Evolutionary conservation across 2,888 invertebrate species (phyloP).

Genomic region (Scaptomyza reducta): DNA sequence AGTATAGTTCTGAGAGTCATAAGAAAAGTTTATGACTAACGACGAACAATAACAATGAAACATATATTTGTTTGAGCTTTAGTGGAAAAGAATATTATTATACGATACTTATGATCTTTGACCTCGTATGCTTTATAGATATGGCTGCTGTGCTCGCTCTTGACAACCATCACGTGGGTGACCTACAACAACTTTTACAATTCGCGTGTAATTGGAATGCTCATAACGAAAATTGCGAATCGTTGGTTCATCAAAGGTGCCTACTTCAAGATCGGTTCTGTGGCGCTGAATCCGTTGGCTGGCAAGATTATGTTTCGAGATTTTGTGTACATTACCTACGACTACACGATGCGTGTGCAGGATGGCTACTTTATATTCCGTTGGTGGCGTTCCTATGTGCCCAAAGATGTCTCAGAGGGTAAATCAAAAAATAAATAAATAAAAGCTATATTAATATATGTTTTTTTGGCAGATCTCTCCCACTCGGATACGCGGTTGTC

Average conservation of each 20-base stretch:
- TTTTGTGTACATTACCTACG: constrained; percentile 96
- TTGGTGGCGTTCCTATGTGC: constrained; percentile 98
- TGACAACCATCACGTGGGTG: constrained; percentile 94
- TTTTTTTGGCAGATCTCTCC: constrained; percentile 91
- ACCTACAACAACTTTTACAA: constrained; percentile 98
- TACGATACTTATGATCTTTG: background rate
- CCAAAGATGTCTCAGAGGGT: constrained; percentile 98
- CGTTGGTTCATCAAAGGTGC: constrained; percentile 93
- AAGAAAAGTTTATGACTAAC: background rate
- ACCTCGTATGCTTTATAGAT: constrained; percentile 81
- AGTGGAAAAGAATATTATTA: background rate
- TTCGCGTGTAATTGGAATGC: constrained; percentile 94
- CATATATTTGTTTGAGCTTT: background rate
- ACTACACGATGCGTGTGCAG: constrained; percentile 95
- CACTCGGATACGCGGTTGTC: constrained; percentile 97
- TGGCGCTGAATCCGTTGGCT: constrained; percentile 96
- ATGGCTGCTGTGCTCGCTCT: constrained; percentile 91
- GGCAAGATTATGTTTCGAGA: constrained; percentile 99
- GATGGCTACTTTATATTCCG: constrained; percentile 99
- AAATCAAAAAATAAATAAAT: constrained; percentile 34
- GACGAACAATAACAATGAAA: background rate
- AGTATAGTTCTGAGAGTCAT: background rate
- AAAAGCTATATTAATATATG: background rate
- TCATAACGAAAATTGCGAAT: constrained; percentile 95
- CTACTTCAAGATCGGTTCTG: constrained; percentile 96